phyloP scores from a whole-genome alignment of 2,888 invertebrate genomes.

The Hirtodrosophila alboralis region DNA sequence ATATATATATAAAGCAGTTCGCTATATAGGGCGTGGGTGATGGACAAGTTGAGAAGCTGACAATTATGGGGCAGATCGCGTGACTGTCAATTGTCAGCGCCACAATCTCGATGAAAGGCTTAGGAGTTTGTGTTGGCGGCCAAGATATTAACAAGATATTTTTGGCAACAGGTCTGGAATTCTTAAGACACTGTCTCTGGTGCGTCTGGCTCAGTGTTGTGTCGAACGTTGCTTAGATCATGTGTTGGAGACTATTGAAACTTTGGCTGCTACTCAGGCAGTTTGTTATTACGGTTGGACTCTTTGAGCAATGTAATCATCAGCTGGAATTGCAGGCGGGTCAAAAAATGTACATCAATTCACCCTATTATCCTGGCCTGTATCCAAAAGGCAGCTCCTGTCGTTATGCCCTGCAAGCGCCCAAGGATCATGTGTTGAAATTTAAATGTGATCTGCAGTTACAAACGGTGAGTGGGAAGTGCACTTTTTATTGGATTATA shows the following conservation, averaged over 20 bases:
- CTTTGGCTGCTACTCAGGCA: conserved; percentile 17
- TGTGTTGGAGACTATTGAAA: conserved; percentile 38
- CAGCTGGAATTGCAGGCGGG: conserved; percentile 68
- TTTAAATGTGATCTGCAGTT: conserved; percentile 79
- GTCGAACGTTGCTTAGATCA: conserved; percentile 44
- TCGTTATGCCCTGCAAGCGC: conserved; percentile 79
- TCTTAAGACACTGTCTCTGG: conserved; percentile 51
- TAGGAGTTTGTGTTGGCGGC: conserved; percentile 16
- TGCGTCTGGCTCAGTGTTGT: conserved; percentile 46
- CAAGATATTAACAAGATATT: conserved; percentile 19
- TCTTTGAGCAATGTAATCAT: conserved; percentile 81
- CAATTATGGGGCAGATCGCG: conserved; percentile 60
- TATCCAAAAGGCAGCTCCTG: conserved; percentile 82
- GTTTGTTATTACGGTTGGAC: conserved; percentile 17
- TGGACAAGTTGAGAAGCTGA: conserved; percentile 18
- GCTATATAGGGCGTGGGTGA: conserved; percentile 41
- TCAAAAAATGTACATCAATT: conserved; percentile 78
- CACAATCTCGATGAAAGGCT: conserved; percentile 53
- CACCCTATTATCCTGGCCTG: conserved; percentile 79
- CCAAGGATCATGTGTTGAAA: conserved; percentile 74
- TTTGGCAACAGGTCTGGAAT: conserved; percentile 46
- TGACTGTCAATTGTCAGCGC: conserved; percentile 44
- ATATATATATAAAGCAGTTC: conserved; percentile 48
- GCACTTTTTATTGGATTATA: too few relatives aligned
- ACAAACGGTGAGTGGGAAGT: conserved; percentile 79